Percentiles rank a stretch among this genome's conserved stretches.
These are phyloP conservation scores for Discoglossus pictus DNA, from an alignment of 2,797 vertebrate species.

Conservation along the genomic window DNA sequence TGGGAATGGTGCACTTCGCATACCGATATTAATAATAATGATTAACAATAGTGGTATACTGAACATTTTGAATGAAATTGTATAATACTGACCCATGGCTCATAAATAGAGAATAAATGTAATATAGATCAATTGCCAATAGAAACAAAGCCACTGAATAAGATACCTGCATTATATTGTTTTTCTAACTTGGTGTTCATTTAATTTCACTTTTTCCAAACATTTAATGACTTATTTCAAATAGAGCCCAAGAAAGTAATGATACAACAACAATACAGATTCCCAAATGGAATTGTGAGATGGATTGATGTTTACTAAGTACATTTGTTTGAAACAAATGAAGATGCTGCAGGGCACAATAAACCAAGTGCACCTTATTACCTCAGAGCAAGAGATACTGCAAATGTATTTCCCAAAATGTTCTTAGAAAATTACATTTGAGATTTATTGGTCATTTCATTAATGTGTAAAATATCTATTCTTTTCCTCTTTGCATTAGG, in stretches of 20 bases:
- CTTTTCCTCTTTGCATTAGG: not conserved
- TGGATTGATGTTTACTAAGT: slow-evolving; percentile 13
- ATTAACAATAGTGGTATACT: no score
- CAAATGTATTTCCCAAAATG: slow-evolving; percentile 2
- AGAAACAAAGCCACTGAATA: no score
- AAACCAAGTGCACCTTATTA: not conserved
- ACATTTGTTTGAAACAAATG: slow-evolving; percentile 12
- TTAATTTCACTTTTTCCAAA: not conserved
- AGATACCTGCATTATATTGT: not conserved
- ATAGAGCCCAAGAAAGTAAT: not conserved
- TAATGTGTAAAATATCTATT: not conserved
- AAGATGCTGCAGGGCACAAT: slow-evolving; percentile 28
- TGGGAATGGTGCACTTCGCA: no score
- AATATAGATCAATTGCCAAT: no score
- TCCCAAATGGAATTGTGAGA: not conserved
- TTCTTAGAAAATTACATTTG: not conserved
- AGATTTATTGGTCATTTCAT: slow-evolving; percentile 6
- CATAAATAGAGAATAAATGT: no score
- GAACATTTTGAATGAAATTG: no score
- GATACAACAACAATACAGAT: not conserved
- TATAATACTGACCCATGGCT: no score
- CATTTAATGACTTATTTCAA: not conserved
- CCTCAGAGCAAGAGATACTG: not conserved
- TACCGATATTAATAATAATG: no score
- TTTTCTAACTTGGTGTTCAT: not conserved